Evolutionary conservation across 2,888 invertebrate species (phyloP).

Genomic region (Ischnura elegans): DNA sequence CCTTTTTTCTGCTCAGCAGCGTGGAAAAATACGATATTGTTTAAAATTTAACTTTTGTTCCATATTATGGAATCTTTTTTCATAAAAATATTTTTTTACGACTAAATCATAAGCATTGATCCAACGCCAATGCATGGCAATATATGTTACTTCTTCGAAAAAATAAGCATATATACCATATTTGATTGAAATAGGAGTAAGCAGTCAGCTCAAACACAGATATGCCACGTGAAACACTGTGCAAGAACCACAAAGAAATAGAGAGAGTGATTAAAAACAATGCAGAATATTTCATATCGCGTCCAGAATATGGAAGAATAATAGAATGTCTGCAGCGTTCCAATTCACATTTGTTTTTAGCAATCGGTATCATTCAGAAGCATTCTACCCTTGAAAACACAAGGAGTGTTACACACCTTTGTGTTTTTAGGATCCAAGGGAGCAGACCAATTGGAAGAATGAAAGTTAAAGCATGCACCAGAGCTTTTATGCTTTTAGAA

Average conservation of each 20-base stretch:
- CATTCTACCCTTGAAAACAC: constrained; percentile 11
- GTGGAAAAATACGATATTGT: constrained; percentile 71
- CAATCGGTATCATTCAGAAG: background rate
- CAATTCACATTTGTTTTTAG: background rate
- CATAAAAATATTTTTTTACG: background rate
- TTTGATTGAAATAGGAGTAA: background rate
- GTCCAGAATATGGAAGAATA: background rate
- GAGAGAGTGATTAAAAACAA: background rate
- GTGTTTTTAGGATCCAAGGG: background rate
- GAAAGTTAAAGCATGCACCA: constrained; percentile 19
- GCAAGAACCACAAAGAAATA: background rate
- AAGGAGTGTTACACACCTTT: background rate
- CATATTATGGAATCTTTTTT: background rate
- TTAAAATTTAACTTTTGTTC: constrained; percentile 43
- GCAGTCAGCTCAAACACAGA: background rate
- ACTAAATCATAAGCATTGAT: background rate
- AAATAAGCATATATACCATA: background rate
- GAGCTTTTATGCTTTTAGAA: background rate
- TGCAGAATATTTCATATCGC: background rate
- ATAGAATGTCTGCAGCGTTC: background rate
- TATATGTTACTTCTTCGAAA: background rate
- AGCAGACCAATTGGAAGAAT: constrained; percentile 4
- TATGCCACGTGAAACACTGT: background rate
- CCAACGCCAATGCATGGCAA: background rate
- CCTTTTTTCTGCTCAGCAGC: constrained; percentile 86